Base-by-base conservation (phyloP, 2,113 vertebrate genomes). In the Apus apus region DNA sequence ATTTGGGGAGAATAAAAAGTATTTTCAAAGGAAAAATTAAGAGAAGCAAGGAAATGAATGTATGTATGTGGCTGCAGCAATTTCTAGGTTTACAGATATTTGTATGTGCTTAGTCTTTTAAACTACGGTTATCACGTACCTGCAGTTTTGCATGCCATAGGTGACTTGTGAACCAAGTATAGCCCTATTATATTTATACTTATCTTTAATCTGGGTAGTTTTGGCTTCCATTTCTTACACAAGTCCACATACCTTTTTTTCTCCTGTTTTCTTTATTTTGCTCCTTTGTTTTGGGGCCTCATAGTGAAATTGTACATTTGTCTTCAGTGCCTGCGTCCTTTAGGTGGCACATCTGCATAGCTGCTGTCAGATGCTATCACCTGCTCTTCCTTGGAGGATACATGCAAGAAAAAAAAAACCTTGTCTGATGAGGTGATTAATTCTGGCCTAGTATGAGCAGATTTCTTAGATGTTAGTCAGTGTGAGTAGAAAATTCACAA, bases 261-360 rank as follows among this genome's bases (percentile, higher is more conserved):
- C 27, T 66, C 30, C 8, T 19, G 5, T 34, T 65, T 30, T 62
- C 40, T 30, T 65, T 30, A 19, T 65, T 26, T 13, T 38, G 48
- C 38, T 38, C 19, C 71, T 23, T 86, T 61, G 48, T 8, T 88
- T 85, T 78, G 26, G 10, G 43, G 19, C 64, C 64, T 19, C 12
- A 50, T 38, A 62, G 38, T 54, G 43, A 58, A 85, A 78, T 58
- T 15, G 6, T 40, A 15, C 1, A 1, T 94, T 26, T 71, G 19
- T 48, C 79, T 1, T 3, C 13, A 11, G 6, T 64, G 27, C 12
- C 53, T 74, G n/a, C 0, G 1, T 78, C 74, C 66, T 94, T 94
- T 82, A 66, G 58, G 70, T 92, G 82, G 57, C 90, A 94, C 45
- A 74, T 94, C 80, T 80, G 68, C 50, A 45, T 51, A 93, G 76